These are phyloP conservation scores for Heliconius charithonia DNA, from an alignment of 2,888 invertebrate genomes.

Conservation along the genomic window DNA sequence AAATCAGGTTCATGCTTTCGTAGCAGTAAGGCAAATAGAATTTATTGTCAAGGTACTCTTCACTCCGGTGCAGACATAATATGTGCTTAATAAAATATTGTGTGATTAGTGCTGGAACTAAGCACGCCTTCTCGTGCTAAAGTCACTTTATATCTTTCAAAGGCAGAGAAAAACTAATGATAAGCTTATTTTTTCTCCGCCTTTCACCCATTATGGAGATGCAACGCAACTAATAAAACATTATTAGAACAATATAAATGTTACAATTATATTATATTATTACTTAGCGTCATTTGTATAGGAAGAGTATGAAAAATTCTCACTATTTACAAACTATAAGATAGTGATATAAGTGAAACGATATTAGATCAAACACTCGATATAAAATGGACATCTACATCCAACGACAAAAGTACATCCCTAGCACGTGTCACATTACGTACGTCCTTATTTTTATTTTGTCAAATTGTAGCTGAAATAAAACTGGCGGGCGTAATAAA, in stretches of 20 bases:
- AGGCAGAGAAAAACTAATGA: too few species aligned
- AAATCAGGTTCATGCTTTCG: too few species aligned
- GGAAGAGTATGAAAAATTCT: too few species aligned
- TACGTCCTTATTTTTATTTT: conserved; percentile 81
- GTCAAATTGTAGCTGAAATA: conserved; percentile 84
- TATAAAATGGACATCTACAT: background rate
- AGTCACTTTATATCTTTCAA: background rate
- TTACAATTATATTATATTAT: too few species aligned
- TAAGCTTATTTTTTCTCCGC: too few species aligned
- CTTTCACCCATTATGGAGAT: too few species aligned
- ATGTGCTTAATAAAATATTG: background rate
- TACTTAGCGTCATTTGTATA: too few species aligned
- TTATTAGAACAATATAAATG: too few species aligned
- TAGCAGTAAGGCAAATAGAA: too few species aligned
- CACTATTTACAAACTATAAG: too few species aligned
- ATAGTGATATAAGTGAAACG: too few species aligned
- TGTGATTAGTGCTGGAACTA: background rate
- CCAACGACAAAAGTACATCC: conserved; percentile 42
- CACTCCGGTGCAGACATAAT: background rate
- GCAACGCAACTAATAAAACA: too few species aligned
- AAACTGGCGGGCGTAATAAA: conserved; percentile 80
- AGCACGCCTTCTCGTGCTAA: background rate
- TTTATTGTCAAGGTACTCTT: background rate
- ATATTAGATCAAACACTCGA: background rate
- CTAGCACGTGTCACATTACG: conserved; percentile 60